Evolutionary conservation across 2,797 vertebrate species (phyloP), one percentile per base, ranked within the genome.

Genomic region (Gymnodraco acuticeps): DNA sequence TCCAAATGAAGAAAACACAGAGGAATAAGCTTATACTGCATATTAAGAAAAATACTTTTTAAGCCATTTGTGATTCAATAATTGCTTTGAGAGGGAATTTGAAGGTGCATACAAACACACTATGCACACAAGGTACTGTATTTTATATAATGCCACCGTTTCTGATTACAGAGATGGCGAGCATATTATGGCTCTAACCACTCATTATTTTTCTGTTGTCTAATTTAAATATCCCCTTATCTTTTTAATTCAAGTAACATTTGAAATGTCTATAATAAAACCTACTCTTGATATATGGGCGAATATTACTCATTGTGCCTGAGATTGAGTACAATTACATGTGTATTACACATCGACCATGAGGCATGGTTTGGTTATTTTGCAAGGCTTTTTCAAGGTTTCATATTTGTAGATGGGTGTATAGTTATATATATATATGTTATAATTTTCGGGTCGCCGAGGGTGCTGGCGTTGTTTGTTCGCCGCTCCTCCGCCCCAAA

Each of bases 91-190:
- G 20, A 10, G 31, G 23, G 31, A 14, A 17, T 55, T 23, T 20
- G 45, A 31, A 55, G 46, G 20, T 41, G 56, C 14, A 61, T 47
- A 27, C 23, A 62, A 27, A 50, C 5, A 20, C 14, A 54, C n/a
- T 3, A 8, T 56, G 17, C 47, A 54, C 3, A 19, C 5, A 27
- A 55, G 11, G 14, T 31, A 11, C 10, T 55, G 10, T 50, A 45
- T 43, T 27, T 46, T 19, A 19, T 55, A 3, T 50, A 15, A 59
- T 42, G n/a, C 27, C 52, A 42, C 17, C 14, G 5, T 46, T 54
- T 38, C 46, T 75, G 70, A 67, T 78, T 72, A 45, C 53, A 51
- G 27, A 19, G 14, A 58, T 48, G 23, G 42, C 8, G 23, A 70
- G n/a, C 46, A 23, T 38, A 42, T 19, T 41, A 45, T 12, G 4